A percentile compares a stretch with the other conserved stretches of the same genome.
phyloP scores from a whole-genome alignment of 1,140 invertebrate genomes.

The Amphibalanus amphitrite region DNA sequence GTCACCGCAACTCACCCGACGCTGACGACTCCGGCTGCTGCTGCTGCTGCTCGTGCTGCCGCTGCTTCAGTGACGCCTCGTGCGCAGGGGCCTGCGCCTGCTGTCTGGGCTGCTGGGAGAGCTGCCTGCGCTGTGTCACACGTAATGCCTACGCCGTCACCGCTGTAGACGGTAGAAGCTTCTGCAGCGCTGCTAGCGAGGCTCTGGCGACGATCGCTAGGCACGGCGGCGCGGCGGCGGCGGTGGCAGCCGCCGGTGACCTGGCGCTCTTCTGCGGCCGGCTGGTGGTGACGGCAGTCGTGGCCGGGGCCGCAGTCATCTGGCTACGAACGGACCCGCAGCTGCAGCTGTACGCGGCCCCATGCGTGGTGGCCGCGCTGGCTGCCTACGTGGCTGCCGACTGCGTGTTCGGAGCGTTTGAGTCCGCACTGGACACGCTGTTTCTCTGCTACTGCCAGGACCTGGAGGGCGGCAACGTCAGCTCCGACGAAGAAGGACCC shows the following conservation, averaged over 20 bases:
- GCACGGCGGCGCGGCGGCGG: not conserved
- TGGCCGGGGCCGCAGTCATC: not conserved
- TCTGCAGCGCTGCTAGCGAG: not conserved
- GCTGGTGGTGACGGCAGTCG: not conserved
- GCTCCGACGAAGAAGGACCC: no score
- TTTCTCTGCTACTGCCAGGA: not conserved
- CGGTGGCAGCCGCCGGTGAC: not conserved
- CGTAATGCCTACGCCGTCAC: not conserved
- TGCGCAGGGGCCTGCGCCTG: not conserved
- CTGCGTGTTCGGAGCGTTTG: not conserved
- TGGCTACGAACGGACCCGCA: not conserved
- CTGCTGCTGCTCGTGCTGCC: not conserved
- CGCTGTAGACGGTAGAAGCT: not conserved
- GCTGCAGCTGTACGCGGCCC: not conserved
- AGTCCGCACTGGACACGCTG: not conserved
- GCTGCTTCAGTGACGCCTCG: no score
- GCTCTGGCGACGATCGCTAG: not conserved
- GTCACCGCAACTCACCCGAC: no score
- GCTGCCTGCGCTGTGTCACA: not conserved
- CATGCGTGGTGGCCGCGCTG: not conserved
- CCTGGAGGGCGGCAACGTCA: not conserved
- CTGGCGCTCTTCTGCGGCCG: not conserved
- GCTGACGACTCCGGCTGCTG: not conserved
- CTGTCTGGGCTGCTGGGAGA: not conserved
- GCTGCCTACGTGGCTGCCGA: not conserved